These are phyloP conservation scores for Malaclemys terrapin DNA, from an alignment of 2,113 vertebrate genomes.

Conservation along the genomic window DNA sequence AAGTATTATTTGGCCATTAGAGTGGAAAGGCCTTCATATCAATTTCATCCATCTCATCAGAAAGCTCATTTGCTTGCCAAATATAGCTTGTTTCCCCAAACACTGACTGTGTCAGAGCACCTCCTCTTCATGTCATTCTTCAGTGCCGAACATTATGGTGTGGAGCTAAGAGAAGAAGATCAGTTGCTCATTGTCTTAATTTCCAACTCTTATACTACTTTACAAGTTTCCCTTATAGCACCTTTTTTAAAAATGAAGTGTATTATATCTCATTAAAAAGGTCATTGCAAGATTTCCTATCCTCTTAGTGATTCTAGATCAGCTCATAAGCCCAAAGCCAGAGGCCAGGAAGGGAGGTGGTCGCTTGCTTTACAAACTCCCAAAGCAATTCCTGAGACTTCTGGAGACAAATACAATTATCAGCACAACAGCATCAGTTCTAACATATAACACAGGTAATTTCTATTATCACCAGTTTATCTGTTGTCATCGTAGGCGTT, in stretches of 20 bases:
- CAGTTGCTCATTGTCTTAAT: not conserved
- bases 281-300: not conserved
- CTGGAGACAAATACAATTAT: not conserved
- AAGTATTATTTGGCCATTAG: not conserved
- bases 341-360: not conserved
- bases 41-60: not conserved
- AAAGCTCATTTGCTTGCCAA: not conserved
- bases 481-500: not conserved
- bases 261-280: not conserved
- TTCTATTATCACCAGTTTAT: not conserved
- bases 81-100: not conserved
- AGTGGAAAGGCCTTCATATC: no score
- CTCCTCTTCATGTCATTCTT: not conserved
- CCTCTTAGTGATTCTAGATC: not conserved
- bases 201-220: not conserved
- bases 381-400: not conserved
- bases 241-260: not conserved
- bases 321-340: not conserved
- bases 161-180: not conserved
- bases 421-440: not conserved
- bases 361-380: not conserved
- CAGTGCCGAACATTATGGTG: not conserved
- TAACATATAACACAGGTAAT: not conserved
- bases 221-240: not conserved
- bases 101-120: fast-evolving